phyloP scores from a whole-genome alignment of 2,113 vertebrate species.

The Nymphicus hollandicus region DNA sequence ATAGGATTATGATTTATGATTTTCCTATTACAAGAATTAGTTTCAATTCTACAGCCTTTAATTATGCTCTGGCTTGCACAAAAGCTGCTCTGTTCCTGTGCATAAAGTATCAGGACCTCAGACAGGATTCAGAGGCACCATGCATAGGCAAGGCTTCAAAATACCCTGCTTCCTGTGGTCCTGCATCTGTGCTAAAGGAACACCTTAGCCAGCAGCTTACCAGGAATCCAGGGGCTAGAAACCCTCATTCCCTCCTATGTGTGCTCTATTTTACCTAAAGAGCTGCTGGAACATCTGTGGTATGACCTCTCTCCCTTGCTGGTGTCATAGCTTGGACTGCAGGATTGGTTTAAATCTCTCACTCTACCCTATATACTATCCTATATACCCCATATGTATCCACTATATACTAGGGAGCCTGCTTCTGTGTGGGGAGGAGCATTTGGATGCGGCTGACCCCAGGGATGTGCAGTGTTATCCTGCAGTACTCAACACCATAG shows the following conservation, averaged over 20 bases:
- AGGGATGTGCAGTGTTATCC: background rate
- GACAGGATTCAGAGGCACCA: background rate
- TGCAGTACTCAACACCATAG: background rate
- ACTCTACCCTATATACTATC: background rate
- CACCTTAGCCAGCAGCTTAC: background rate
- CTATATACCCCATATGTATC: background rate
- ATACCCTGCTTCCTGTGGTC: background rate
- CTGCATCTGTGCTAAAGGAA: background rate
- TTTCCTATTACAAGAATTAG: background rate
- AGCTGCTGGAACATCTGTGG: fast-evolving
- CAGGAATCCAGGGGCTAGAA: background rate
- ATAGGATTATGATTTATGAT: constrained; percentile 40
- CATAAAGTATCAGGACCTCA: background rate
- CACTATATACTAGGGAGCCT: fast-evolving
- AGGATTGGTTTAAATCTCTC: background rate
- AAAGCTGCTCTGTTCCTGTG: fast-evolving
- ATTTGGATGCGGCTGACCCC: background rate
- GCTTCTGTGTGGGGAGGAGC: background rate
- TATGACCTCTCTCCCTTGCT: background rate
- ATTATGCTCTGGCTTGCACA: background rate
- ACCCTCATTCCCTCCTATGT: background rate
- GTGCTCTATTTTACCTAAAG: fast-evolving
- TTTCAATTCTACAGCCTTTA: background rate
- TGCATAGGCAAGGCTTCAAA: fast-evolving
- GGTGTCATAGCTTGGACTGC: background rate